Evolutionary conservation across 2,888 invertebrate species (phyloP), one percentile per base, ranked within the genome.

Genomic region (Hirtodrosophila confusa): DNA sequence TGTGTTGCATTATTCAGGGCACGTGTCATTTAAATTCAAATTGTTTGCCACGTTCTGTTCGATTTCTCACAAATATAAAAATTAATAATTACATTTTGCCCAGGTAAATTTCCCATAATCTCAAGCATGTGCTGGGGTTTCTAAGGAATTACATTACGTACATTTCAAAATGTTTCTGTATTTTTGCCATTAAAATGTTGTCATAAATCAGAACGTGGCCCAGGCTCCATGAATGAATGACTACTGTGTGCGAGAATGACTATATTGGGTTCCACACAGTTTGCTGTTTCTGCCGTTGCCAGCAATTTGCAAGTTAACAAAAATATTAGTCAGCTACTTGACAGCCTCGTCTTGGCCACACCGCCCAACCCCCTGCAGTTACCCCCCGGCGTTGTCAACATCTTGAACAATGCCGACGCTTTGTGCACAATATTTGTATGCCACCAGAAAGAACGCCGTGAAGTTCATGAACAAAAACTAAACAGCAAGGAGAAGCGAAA

Each of bases 391-490:
- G 23, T 43, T 48, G 29, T 66, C 72, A 57, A 47, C 71, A 53
- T 49, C 57, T 55, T 58, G 12, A 60, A 72, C 74, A 75, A 77
- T 72, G 73, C 47, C 44, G 41, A 9, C 23, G 72, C 76, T 66
- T 71, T 76, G 61, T 74, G 57, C 31, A 53, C 37, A 53, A 54
- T 49, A 50, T 63, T 57, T 63, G 53, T 44, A 9, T 31, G 53
- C 43, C 53, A 35, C 31, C 50, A 60, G 55, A 70, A 56, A 60
- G 55, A 70, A 56, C 41, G 37, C 54, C 56, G 68, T 74, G 69
- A 86, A 84, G 80, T 82, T 82, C 80, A 86, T 80, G 80, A 86
- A 56, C 85, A 78, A 47, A 61, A 69, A 40, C 41, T 36, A 53
- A 68, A 57, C 36, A 51, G 12, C 10, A 67, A 53, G 39, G 36